These are phyloP conservation scores for Xiphydria camelus DNA, from an alignment of 2,888 invertebrate species.

Conservation along the genomic window DNA sequence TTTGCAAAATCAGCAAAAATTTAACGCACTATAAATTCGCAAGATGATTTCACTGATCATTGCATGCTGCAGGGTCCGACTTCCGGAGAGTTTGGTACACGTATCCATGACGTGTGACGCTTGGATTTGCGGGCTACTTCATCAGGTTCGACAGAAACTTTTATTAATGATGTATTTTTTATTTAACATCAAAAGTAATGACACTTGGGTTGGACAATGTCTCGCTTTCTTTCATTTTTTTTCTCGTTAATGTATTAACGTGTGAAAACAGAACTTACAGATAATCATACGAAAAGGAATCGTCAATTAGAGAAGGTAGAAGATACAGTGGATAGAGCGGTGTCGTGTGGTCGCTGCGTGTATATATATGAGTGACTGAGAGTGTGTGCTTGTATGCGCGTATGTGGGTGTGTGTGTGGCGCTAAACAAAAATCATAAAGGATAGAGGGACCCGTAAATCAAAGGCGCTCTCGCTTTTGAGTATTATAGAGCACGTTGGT, in stretches of 20 bases:
- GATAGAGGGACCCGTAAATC: constrained; percentile 32
- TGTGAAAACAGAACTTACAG: constrained; percentile 55
- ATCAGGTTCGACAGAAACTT: too few species aligned
- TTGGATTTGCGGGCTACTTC: too few species aligned
- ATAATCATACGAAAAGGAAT: constrained; percentile 54
- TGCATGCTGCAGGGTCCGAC: too few species aligned
- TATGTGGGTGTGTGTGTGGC: constrained; percentile 29
- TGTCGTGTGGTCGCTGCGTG: neutral
- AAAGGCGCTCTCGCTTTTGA: constrained; percentile 10
- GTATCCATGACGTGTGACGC: too few species aligned
- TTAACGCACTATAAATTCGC: too few species aligned
- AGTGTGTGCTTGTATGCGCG: constrained; percentile 15
- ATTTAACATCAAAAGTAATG: constrained; percentile 58
- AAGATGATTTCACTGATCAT: too few species aligned
- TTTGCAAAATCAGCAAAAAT: too few species aligned
- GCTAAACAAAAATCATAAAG: constrained; percentile 46
- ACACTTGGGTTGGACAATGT: constrained; percentile 57
- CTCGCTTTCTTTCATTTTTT: constrained; percentile 44
- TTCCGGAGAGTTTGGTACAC: too few species aligned
- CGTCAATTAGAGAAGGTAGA: constrained; percentile 48
- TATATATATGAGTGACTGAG: neutral
- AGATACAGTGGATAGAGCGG: constrained; percentile 44
- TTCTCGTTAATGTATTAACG: constrained; percentile 41
- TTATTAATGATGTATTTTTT: constrained; percentile 56
- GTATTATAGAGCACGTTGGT: constrained; percentile 28